Conservation (phyloP, 2,797 vertebrate genomes). For the Paramormyrops hopkinsi region DNA sequence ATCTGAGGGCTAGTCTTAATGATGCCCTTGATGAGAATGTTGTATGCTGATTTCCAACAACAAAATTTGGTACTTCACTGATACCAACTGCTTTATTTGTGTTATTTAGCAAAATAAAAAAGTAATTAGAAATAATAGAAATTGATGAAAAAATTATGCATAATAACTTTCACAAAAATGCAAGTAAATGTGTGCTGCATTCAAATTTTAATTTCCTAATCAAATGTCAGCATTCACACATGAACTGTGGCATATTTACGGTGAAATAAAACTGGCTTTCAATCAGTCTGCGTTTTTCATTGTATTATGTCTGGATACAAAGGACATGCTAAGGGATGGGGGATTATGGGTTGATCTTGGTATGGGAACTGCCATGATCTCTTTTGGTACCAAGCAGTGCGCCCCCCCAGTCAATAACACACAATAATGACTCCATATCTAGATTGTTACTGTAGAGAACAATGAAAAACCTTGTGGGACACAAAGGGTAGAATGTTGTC, state of each 20-base stretch:
- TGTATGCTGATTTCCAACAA: background rate
- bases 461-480: background rate
- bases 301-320: background rate
- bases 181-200: background rate
- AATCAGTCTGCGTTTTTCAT: background rate
- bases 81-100: background rate
- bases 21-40: background rate
- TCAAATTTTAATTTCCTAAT: conserved; percentile 1
- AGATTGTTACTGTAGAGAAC: background rate
- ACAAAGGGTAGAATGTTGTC: background rate
- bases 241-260: background rate
- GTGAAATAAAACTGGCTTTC: background rate
- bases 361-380: background rate
- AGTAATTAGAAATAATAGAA: background rate
- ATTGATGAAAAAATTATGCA: background rate
- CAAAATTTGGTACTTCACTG: background rate
- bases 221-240: background rate
- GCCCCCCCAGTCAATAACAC: background rate
- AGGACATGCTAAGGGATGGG: background rate
- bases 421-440: background rate
- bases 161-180: background rate
- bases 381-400: background rate
- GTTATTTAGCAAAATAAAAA: background rate
- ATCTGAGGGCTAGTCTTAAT: background rate
- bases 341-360: background rate